A percentile compares a stretch with the other conserved stretches of the same genome.
phyloP scores from a whole-genome alignment of 2,888 invertebrate genomes.

The Teleogryllus oceanicus region DNA sequence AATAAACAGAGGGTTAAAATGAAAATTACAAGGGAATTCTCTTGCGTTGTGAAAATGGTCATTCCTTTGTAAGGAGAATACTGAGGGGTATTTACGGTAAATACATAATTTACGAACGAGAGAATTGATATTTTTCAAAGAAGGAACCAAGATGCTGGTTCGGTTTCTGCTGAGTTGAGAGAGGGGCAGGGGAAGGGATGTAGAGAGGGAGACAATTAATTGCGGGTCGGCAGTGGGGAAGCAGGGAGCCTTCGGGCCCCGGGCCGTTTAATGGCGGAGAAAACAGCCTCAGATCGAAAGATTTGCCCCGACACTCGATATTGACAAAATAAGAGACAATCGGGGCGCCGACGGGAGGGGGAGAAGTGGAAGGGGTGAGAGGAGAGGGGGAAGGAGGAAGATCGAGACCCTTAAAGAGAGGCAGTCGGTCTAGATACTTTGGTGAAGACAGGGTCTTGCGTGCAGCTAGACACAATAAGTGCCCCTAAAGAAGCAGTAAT shows the following conservation, averaged over 20 bases:
- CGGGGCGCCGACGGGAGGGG: slow-evolving; percentile 19
- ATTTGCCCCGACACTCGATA: neutral
- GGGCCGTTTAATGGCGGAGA: slow-evolving; percentile 24
- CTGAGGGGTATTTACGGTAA: neutral
- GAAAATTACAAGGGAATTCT: no score
- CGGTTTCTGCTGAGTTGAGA: neutral
- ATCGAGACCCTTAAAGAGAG: neutral
- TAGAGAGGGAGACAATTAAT: slow-evolving; percentile 20
- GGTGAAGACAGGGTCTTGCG: no score
- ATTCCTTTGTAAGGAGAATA: no score
- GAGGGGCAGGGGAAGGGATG: slow-evolving; percentile 18
- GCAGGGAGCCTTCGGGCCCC: neutral
- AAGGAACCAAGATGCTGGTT: neutral
- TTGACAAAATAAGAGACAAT: slow-evolving; percentile 19
- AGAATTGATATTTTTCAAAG: slow-evolving; percentile 18
- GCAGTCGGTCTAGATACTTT: neutral
- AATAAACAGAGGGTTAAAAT: no score
- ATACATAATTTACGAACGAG: neutral
- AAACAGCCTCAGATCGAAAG: slow-evolving; percentile 11
- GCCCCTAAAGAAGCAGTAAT: no score
- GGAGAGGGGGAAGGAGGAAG: neutral
- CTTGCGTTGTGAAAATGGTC: no score
- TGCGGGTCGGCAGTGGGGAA: neutral
- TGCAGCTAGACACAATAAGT: no score
- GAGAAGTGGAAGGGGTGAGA: neutral